These are phyloP conservation scores for Gila orcuttii DNA, from an alignment of 2,113 vertebrate species.

Conservation along the genomic window DNA sequence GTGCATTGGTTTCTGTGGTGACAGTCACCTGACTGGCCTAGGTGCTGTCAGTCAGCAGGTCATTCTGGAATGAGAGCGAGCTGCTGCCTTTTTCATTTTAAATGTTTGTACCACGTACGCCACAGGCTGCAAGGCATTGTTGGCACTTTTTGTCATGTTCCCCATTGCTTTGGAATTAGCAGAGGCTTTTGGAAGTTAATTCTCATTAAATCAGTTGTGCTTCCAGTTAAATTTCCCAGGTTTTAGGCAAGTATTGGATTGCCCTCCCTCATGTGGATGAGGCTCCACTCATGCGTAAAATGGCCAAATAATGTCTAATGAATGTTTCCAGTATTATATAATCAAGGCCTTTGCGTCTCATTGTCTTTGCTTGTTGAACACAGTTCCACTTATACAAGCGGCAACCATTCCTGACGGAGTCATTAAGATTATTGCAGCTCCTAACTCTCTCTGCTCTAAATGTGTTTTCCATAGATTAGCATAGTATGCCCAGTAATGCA, in stretches of 20 bases:
- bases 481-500: neutral
- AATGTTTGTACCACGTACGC: neutral
- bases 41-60: slow-evolving; percentile 73
- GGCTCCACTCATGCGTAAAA: neutral
- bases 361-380: neutral
- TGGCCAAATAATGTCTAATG: slow-evolving; percentile 7
- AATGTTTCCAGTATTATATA: neutral
- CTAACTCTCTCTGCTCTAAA: neutral
- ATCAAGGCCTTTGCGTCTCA: neutral
- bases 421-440: slow-evolving; percentile 18
- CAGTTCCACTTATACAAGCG: neutral
- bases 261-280: neutral
- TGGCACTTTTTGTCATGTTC: neutral
- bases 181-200: slow-evolving; percentile 17
- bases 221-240: neutral
- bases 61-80: slow-evolving; percentile 74
- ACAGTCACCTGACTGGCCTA: slow-evolving; percentile 70
- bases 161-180: neutral
- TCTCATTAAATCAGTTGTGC: slow-evolving; percentile 23
- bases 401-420: neutral
- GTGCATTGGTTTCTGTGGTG: slow-evolving; percentile 69
- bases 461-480: slow-evolving; percentile 27
- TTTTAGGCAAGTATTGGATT: slow-evolving; percentile 6
- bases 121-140: neutral
- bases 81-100: slow-evolving; percentile 48